Evolutionary conservation across 2,888 invertebrate genomes (phyloP), one percentile per base, ranked within the genome.

Genomic region (Parnassius mnemosyne): DNA sequence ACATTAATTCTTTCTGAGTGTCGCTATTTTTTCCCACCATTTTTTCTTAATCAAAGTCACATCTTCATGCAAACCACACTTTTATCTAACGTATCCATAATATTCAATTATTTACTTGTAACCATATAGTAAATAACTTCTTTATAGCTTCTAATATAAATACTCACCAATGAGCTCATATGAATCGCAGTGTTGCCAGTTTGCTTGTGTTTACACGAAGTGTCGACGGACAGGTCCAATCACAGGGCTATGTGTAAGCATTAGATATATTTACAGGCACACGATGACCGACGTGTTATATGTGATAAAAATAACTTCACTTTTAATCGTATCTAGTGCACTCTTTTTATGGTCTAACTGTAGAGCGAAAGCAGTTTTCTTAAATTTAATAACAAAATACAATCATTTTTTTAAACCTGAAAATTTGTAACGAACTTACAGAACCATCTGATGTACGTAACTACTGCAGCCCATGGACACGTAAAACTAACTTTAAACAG

Each of bases 291-390:
- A 44, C 20, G n/a, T 12, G 54, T 54, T 60, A 60, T 51, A 55
- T 60, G 50, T 12, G 9, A n/a, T 55, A 51, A 34, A 60, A 55
- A 60, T 60, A 60, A 55, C 55, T 55, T 50, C 55, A 44, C 16
- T 25, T 47, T 20, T 12, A 3, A 47, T 3, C 9, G 16, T 51
- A 34, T 34, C 20, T 44, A 60, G 41, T 53, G 49, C 60, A 43
- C 3, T 51, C 10, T 34, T 10, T 3, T 43, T 5, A 50, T 34
- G 60, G 50, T 13, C 42, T 42, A 60, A 54, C 25, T 60, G 49
- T 43, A 53, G n/a, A 5, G 44, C 51, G 51, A 13, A 60, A 9
- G 55, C 42, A 43, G 11, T 9, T 25, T 25, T 25, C 3, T 3
- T 25, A 3, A 25, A 25, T 25, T 25, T 3, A 25, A 25, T 25